Evolutionary conservation across 2,113 vertebrate genomes (phyloP).

Genomic region (Cercopithecus mona): DNA sequence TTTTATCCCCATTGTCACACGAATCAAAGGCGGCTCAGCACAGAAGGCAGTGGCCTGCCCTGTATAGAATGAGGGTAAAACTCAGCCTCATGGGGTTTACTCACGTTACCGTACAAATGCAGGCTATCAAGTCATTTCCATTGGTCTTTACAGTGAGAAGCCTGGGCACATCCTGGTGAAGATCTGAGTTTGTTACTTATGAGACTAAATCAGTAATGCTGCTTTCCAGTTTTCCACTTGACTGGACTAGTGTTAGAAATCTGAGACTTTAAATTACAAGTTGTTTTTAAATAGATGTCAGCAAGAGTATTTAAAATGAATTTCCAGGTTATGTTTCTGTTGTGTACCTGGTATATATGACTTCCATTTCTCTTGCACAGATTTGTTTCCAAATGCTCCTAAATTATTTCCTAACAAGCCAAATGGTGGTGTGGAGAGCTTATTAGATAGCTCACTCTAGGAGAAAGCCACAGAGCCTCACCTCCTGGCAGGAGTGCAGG

Average conservation of each 20-base stretch:
- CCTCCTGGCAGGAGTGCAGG: neutral
- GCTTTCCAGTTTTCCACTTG: neutral
- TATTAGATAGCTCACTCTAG: neutral
- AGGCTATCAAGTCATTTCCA: neutral
- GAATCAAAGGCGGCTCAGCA: neutral
- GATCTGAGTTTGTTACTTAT: neutral
- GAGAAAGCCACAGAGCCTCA: neutral
- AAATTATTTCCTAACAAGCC: neutral
- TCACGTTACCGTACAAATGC: neutral
- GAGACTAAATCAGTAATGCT: neutral
- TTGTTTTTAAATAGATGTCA: neutral
- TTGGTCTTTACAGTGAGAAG: neutral
- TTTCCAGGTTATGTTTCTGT: neutral
- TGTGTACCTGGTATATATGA: neutral
- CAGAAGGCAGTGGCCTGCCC: neutral
- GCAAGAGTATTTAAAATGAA: neutral
- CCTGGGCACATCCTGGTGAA: neutral
- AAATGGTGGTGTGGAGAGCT: neutral
- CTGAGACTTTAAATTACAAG: neutral
- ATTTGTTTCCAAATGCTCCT: slow-evolving; percentile 15
- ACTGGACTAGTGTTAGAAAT: neutral
- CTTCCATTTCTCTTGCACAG: neutral
- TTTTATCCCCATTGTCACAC: too few relatives aligned
- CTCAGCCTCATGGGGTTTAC: neutral
- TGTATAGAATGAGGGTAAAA: neutral